Percentiles rank a stretch among this genome's conserved stretches.
Conservation (phyloP, 2,113 vertebrate genomes). For the Parus major region DNA sequence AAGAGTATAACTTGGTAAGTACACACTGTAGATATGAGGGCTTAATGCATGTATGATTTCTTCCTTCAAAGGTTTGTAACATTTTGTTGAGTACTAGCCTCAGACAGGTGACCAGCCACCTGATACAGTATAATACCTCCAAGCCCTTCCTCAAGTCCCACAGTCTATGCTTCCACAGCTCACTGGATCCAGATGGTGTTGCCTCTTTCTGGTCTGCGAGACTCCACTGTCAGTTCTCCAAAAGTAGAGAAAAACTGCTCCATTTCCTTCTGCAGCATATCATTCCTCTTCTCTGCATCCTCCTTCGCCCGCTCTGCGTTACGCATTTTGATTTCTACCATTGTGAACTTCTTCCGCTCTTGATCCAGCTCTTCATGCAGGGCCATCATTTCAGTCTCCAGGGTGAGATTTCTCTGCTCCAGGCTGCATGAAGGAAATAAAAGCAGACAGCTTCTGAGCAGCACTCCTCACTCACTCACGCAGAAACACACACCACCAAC, state of each 20-base stretch:
- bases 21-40: slow-evolving; percentile 71
- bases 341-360: slow-evolving; percentile 96
- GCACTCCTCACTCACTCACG: not conserved
- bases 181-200: slow-evolving; percentile 97
- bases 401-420: slow-evolving; percentile 90
- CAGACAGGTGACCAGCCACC: slow-evolving; percentile 76
- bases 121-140: slow-evolving; percentile 46
- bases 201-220: slow-evolving; percentile 86
- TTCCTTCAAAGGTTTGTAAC: slow-evolving; percentile 60
- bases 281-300: slow-evolving; percentile 94
- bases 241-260: slow-evolving; percentile 99
- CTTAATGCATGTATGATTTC: slow-evolving; percentile 45
- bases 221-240: slow-evolving; percentile 91
- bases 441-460: slow-evolving; percentile 22
- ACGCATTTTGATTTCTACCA: slow-evolving; percentile 98
- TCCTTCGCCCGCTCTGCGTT: slow-evolving; percentile 96
- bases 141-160: slow-evolving; percentile 39
- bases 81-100: slow-evolving; percentile 63
- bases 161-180: slow-evolving; percentile 37
- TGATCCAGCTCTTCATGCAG: slow-evolving; percentile 96
- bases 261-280: slow-evolving; percentile 98
- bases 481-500: not conserved
- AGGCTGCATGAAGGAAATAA: slow-evolving; percentile 74
- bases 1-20: slow-evolving; percentile 71
- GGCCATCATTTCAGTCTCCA: slow-evolving; percentile 91